These are phyloP conservation scores for Donacobius atricapilla DNA, from an alignment of 2,113 vertebrate genomes.

Conservation along the genomic window DNA sequence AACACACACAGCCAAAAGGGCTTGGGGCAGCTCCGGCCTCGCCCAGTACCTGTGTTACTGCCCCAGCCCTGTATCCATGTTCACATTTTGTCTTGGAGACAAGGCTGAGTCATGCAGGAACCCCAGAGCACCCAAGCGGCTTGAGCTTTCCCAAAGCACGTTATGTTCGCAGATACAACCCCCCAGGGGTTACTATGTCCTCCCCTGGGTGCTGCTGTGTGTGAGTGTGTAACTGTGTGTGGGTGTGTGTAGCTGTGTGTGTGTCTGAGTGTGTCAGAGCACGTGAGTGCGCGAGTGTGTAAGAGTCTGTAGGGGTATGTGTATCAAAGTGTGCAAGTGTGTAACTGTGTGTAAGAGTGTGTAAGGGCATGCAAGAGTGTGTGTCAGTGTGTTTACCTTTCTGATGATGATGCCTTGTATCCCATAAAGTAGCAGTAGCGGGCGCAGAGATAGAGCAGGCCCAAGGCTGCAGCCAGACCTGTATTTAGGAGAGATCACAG, in stretches of 20 bases:
- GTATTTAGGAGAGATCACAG: neutral
- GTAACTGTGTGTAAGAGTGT: neutral
- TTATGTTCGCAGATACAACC: neutral
- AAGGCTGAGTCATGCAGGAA: neutral
- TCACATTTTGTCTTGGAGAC: rapidly evolving
- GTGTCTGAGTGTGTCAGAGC: neutral
- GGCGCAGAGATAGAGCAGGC: conserved; percentile 79
- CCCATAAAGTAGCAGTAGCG: conserved; percentile 86
- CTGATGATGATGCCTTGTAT: conserved; percentile 74
- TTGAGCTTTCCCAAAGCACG: neutral
- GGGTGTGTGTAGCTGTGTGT: neutral
- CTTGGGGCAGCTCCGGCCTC: neutral
- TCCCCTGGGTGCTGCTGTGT: neutral
- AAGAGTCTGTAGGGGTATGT: neutral
- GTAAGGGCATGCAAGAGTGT: neutral
- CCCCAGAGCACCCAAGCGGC: neutral
- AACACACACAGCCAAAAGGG: rapidly evolving
- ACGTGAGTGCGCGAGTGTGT: too few relatives aligned
- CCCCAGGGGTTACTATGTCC: neutral
- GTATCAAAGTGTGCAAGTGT: neutral
- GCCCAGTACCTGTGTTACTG: rapidly evolving
- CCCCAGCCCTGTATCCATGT: neutral
- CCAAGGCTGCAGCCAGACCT: conserved; percentile 80
- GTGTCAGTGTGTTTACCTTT: conserved; percentile 72
- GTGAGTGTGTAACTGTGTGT: neutral